phyloP scores from a whole-genome alignment of 2,113 vertebrate genomes.

The Phrynosoma platyrhinos region DNA sequence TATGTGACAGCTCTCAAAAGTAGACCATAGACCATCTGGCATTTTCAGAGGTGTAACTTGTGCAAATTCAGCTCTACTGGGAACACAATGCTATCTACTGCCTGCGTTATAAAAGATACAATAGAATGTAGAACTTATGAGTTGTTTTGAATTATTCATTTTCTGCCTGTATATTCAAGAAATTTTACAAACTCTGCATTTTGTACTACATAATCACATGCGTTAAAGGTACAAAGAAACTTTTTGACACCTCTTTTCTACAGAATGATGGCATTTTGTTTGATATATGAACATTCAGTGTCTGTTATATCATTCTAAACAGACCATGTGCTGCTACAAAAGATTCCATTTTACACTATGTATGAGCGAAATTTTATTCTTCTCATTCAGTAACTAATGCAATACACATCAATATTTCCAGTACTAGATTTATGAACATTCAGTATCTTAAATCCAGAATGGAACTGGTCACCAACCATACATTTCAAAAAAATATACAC shows the following conservation, averaged over 20 bases:
- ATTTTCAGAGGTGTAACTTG: conserved; percentile 91
- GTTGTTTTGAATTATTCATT: conserved; percentile 98
- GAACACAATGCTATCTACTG: conserved; percentile 88
- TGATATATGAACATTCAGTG: conserved; percentile 85
- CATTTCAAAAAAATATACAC: conserved; percentile 55
- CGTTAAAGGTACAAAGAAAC: conserved; percentile 86
- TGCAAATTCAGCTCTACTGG: conserved; percentile 98
- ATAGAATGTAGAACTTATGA: conserved; percentile 87
- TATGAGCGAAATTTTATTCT: conserved; percentile 78
- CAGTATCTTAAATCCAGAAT: conserved; percentile 72
- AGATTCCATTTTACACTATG: conserved; percentile 82
- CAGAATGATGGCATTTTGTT: conserved; percentile 85
- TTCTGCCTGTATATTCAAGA: conserved; percentile 89
- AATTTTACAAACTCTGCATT: conserved; percentile 90
- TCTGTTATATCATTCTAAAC: conserved; percentile 85
- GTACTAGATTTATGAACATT: conserved; percentile 76
- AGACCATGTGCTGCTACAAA: conserved; percentile 82
- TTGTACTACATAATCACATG: conserved; percentile 86
- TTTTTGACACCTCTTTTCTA: conserved; percentile 87
- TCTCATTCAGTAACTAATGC: conserved; percentile 81
- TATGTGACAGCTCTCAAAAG: conserved; percentile 91
- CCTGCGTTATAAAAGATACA: conserved; percentile 90
- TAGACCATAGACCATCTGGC: conserved; percentile 92
- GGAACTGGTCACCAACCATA: conserved; percentile 70
- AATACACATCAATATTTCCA: conserved; percentile 82